Evolutionary conservation across 2,797 vertebrate genomes (phyloP), one percentile per base, ranked within the genome.

Genomic region (Tenualosa ilisha): DNA sequence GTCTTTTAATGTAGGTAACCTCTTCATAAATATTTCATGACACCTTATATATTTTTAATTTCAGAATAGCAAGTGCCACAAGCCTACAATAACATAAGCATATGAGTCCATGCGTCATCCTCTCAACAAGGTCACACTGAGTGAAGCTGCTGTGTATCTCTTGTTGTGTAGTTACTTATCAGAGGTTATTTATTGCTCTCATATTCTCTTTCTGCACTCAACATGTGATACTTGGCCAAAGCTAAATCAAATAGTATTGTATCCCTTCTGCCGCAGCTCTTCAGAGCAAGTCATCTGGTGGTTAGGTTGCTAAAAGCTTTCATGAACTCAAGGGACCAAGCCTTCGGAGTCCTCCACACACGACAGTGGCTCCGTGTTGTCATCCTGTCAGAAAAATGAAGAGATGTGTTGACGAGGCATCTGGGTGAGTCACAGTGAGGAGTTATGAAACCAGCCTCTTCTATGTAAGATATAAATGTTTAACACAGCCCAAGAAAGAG

Each of bases 381-480:
- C 72, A 79, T 75, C 68, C 68, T 79, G 72, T 79, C 72, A 79
- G 37, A 43, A 79, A 79, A 79, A 79, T 79, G 7, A 79, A 79
- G 72, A 79, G 72, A 79, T 46, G 72, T 79, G 72, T 79, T 79
- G 40, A 22, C 40, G 75, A 26, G 68, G 81, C 40, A 79, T 46
- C 72, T 46, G 72, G 72, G 40, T 79, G 40, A 79, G 72, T 79
- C 72, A 79, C 40, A 8, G n/a, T 31, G 15, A 3, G 26, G 37
- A 79, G 40, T 46, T 65, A 81, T 86, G 82, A 81, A 86, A 79
- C 75, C 40, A 49, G 61, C 85, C 79, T 22, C 22, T 22, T 79
- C 40, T 79, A 37, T 37, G 12, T 72, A n/a, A 8, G n/a, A 63
- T n/a, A n/a, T 79, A 79, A 79, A 79, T 79, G 40, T 46, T 79